phyloP scores from a whole-genome alignment of 2,797 vertebrate genomes.

The Scarus forsteni region DNA sequence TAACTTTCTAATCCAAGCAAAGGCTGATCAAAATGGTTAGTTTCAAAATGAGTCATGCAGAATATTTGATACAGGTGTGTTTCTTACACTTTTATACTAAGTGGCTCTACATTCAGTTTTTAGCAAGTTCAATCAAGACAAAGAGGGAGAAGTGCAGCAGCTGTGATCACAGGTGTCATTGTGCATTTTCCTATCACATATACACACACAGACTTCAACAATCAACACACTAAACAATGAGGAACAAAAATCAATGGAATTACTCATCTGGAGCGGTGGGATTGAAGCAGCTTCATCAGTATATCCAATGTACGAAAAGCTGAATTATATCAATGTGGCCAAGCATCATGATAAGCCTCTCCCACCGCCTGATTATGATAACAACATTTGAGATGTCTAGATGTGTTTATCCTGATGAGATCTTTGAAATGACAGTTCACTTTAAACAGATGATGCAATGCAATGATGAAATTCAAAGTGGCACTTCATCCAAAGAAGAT shows the following conservation, averaged over 20 bases:
- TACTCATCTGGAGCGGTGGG: slow-evolving; percentile 41
- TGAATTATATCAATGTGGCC: slow-evolving; percentile 16
- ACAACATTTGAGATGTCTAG: neutral
- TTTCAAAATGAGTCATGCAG: no score
- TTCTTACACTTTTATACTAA: no score
- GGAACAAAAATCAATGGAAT: slow-evolving; percentile 43
- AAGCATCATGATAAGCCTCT: neutral
- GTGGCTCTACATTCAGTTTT: no score
- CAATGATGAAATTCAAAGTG: no score
- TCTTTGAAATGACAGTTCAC: neutral
- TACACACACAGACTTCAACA: neutral
- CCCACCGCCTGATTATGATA: slow-evolving; percentile 8
- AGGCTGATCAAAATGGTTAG: no score
- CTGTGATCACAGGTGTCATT: slow-evolving; percentile 25
- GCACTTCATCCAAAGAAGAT: no score
- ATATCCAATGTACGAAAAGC: slow-evolving; percentile 14
- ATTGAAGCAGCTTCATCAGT: slow-evolving; percentile 25
- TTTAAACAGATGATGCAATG: slow-evolving; percentile 1
- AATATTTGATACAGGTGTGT: no score
- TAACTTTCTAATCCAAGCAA: no score
- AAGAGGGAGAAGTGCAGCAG: slow-evolving; percentile 10
- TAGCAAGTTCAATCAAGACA: neutral
- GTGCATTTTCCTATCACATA: slow-evolving; percentile 5
- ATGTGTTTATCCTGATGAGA: neutral
- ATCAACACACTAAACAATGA: neutral